These are phyloP conservation scores for Rousettus leschenaultii DNA, from an alignment of 2,113 vertebrate species.

Conservation along the genomic window DNA sequence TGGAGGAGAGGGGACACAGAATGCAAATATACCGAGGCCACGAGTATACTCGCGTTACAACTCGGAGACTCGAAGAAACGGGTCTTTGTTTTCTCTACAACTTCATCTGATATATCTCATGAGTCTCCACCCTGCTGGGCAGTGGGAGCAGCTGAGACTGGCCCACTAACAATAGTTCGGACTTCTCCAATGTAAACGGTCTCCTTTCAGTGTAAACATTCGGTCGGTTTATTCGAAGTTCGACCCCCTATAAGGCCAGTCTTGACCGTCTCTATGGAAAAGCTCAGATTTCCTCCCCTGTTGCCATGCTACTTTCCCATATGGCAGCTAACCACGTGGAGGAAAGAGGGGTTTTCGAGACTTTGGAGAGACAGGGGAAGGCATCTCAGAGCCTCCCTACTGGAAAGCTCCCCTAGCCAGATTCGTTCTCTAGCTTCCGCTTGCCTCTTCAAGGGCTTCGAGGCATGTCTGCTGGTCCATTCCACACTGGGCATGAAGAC, in stretches of 20 bases:
- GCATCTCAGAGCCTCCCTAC: background rate
- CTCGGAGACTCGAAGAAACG: background rate
- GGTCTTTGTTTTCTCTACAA: slow-evolving; percentile 25
- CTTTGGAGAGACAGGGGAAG: background rate
- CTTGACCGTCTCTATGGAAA: background rate
- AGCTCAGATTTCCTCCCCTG: background rate
- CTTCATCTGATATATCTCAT: background rate
- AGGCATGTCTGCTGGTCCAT: background rate
- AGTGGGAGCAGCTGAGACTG: background rate
- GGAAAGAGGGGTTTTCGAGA: background rate
- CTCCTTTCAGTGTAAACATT: slow-evolving; percentile 15
- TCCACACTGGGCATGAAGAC: background rate
- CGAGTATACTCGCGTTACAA: background rate
- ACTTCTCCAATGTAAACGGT: background rate
- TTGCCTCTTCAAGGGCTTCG: background rate
- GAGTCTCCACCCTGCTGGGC: background rate
- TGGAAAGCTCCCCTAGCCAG: background rate
- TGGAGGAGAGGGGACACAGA: background rate
- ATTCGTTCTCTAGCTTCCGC: background rate
- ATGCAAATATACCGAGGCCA: background rate
- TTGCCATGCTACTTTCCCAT: background rate
- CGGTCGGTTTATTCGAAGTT: background rate
- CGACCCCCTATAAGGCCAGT: background rate
- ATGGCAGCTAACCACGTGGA: background rate
- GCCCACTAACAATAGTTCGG: background rate